phyloP scores from a whole-genome alignment of 2,888 invertebrate species.

The Hyposoter didymator region DNA sequence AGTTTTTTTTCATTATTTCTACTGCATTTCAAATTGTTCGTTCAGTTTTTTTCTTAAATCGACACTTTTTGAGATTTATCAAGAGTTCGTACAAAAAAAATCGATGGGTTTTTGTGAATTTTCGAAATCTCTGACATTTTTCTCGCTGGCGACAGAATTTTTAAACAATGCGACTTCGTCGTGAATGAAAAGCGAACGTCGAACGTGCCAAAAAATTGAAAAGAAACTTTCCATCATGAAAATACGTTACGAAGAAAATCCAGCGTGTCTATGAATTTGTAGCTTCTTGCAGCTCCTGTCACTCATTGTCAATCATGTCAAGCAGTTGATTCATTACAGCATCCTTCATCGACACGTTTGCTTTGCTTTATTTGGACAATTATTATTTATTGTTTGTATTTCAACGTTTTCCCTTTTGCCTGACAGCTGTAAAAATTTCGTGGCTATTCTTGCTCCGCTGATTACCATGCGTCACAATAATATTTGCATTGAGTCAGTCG shows the following conservation, averaged over 20 bases:
- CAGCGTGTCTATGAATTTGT: neutral
- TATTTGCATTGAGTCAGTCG: slow-evolving; percentile 32
- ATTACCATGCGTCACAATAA: slow-evolving; percentile 9
- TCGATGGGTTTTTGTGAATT: neutral
- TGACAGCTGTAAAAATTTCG: slow-evolving; percentile 1
- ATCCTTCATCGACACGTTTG: neutral
- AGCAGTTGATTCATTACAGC: neutral
- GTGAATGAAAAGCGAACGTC: neutral
- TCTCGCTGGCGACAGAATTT: neutral
- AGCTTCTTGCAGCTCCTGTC: neutral
- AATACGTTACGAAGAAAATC: neutral
- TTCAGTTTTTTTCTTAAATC: too few relatives aligned
- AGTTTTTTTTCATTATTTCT: neutral
- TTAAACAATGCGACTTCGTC: neutral
- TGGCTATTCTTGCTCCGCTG: slow-evolving; percentile 24
- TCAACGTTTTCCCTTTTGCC: neutral
- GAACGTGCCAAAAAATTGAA: neutral
- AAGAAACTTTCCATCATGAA: neutral
- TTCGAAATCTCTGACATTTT: neutral
- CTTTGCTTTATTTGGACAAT: neutral
- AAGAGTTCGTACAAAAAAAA: too few relatives aligned
- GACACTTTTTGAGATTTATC: too few relatives aligned
- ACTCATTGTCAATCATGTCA: neutral
- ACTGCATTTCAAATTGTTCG: neutral
- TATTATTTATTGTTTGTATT: neutral